Evolutionary conservation across 2,888 invertebrate genomes (phyloP).

Genomic region (Temnothorax unifasciatus): DNA sequence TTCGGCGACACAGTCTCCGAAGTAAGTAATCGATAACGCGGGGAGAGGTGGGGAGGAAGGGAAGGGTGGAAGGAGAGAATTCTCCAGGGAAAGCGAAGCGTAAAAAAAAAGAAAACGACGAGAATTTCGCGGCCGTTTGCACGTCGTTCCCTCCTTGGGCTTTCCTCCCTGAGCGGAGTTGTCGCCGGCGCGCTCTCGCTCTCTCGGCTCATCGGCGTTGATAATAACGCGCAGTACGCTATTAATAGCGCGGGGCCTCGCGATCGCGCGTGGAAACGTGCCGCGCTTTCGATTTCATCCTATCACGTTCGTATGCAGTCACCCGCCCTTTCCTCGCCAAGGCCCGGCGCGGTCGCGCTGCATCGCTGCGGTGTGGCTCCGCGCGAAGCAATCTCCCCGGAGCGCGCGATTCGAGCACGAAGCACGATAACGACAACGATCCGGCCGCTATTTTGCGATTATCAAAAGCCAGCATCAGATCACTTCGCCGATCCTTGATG

Average conservation of each 20-base stretch:
- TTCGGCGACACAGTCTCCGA: constrained; percentile 10
- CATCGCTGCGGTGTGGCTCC: not conserved
- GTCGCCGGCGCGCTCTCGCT: constrained; percentile 3
- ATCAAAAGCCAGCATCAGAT: not conserved
- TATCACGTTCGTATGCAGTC: constrained; percentile 45
- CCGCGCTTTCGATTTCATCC: constrained; percentile 56
- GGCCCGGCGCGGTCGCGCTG: constrained; percentile 17
- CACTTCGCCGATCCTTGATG: not conserved
- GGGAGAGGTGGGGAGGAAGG: not conserved
- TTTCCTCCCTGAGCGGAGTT: constrained; percentile 42
- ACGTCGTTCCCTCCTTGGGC: constrained; percentile 11
- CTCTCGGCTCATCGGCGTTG: constrained; percentile 76
- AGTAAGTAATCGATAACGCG: constrained; percentile 41
- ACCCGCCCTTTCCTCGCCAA: constrained; percentile 48
- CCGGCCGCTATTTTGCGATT: not conserved
- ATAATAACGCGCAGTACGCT: constrained; percentile 83
- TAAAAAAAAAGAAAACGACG: not conserved
- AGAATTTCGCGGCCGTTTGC: constrained; percentile 8
- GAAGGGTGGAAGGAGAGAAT: not conserved
- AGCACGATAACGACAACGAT: constrained; percentile 15
- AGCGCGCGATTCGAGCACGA: constrained; percentile 30
- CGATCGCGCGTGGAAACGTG: constrained; percentile 57
- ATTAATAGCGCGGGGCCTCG: constrained; percentile 79
- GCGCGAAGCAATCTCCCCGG: constrained; percentile 26
- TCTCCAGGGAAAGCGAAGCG: not conserved